Base-by-base conservation (phyloP, 2,888 invertebrate genomes). In the Teleogryllus oceanicus region DNA sequence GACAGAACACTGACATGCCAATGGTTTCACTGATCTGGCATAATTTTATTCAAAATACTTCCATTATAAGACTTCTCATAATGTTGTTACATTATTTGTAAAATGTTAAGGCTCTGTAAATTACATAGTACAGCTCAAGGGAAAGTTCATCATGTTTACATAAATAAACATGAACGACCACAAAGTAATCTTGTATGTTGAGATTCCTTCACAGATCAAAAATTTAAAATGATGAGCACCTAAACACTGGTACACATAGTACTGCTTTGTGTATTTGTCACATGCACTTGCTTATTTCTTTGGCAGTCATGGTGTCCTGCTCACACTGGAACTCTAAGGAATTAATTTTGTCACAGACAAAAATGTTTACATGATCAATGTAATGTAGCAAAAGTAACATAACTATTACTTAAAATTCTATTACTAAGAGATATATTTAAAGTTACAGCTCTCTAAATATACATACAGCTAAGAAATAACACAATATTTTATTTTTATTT, bases 311-410 rank as follows among this genome's bases (percentile, higher is more conserved):
- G 37, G 4, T 37, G 37, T 62, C 62, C 62, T 62, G 62, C 62
- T 62, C 62, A 62, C 62, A 13, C 62, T 62, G 62, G n/a, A 62
- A 62, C 4, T 62, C 62, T 62, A 62, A 62, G 16, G 62, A 62
- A 62, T 62, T 62, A 62, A 62, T 62, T 62, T 62, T 62, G 62
- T 62, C 62, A 62, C 62, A 62, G 62, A 62, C n/a, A 62, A 62
- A 62, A 62, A 62, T 62, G n/a, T 62, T 62, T 62, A 62, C 62
- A 62, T n/a, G n/a, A 18, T 62, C 62, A 62, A n/a, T 62, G 16
- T 62, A 18, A 62, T 62, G 62, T n/a, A 62, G 62, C 62, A 62
- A 62, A 62, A 62, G 62, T 18, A 62, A 62, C 13, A 62, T 18
- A 62, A 62, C 62, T 62, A 62, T 62, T 62, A 62, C 13, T 62